Base-by-base conservation (phyloP, 2,888 invertebrate species). In the Molorchus minor region DNA sequence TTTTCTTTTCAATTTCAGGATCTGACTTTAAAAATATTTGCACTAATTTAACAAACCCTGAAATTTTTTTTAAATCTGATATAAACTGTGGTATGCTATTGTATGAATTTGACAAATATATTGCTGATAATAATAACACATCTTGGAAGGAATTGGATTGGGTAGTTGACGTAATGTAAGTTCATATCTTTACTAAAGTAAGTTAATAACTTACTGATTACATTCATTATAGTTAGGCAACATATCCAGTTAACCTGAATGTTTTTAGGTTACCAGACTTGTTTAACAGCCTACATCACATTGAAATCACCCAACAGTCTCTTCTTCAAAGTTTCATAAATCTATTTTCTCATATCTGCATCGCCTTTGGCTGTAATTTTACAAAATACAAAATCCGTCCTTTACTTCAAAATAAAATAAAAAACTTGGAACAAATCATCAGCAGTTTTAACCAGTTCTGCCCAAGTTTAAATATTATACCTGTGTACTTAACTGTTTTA, bases 141-240 rank as follows among this genome's bases (percentile, higher is more conserved):
- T 85, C 86, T 68, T 93, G 93, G 92, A 77, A 84, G 8, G 88
- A 89, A 75, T 81, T 91, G 62, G 86, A 86, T 56, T 93, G 92
- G 90, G 82, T 88, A 72, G 81, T 85, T 12, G 81, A 83, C 73
- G 83, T 84, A 75, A 81, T 86, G 89, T 89, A 78, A 85, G 86
- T 84, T 15, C n/a, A n/a, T n/a, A n/a, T n/a, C n/a, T n/a, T n/a
- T n/a, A n/a, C n/a, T n/a, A n/a, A n/a, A n/a, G n/a, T n/a, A n/a
- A n/a, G n/a, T n/a, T n/a, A n/a, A n/a, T n/a, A n/a, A n/a, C n/a
- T n/a, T n/a, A n/a, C n/a, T n/a, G n/a, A n/a, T n/a, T n/a, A n/a
- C n/a, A n/a, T n/a, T n/a, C n/a, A n/a, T n/a, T n/a, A n/a, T n/a
- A n/a, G n/a, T n/a, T n/a, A n/a, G n/a, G n/a, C n/a, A n/a, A n/a